Conservation (phyloP, 1,140 invertebrate species). For the Arctopsyche grandis region DNA sequence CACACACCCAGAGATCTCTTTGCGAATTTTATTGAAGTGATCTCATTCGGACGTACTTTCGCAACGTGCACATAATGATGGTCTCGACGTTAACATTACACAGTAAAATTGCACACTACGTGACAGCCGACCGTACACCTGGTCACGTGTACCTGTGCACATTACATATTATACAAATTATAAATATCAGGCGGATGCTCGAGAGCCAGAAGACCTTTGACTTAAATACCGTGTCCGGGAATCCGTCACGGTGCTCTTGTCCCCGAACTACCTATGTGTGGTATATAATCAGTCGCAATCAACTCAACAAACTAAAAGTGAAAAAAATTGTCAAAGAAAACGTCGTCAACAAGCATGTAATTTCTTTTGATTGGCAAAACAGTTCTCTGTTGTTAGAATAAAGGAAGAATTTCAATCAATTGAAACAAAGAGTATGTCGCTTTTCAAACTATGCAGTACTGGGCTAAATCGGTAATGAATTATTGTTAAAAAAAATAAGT, state of each 20-base stretch:
- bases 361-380: too few relatives aligned
- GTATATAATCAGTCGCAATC: not conserved
- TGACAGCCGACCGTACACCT: not conserved
- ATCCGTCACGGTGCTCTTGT: conserved; percentile 22
- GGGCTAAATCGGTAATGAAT: too few relatives aligned
- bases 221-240: conserved; percentile 35
- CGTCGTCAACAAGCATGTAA: not conserved
- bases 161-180: too few relatives aligned
- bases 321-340: not conserved
- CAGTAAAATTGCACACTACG: not conserved
- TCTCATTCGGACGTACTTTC: too few relatives aligned
- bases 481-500: too few relatives aligned
- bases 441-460: too few relatives aligned
- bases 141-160: not conserved
- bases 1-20: too few relatives aligned
- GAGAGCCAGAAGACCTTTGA: conserved; percentile 30
- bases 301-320: not conserved
- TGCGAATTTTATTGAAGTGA: too few relatives aligned
- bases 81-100: not conserved
- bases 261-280: too few relatives aligned
- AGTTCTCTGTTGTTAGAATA: too few relatives aligned
- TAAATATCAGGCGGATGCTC: not conserved
- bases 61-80: not conserved
- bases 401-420: too few relatives aligned
- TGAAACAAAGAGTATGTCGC: too few relatives aligned